Evolutionary conservation across 1,140 invertebrate species (phyloP).

Genomic region (Drosophila ficusphila): DNA sequence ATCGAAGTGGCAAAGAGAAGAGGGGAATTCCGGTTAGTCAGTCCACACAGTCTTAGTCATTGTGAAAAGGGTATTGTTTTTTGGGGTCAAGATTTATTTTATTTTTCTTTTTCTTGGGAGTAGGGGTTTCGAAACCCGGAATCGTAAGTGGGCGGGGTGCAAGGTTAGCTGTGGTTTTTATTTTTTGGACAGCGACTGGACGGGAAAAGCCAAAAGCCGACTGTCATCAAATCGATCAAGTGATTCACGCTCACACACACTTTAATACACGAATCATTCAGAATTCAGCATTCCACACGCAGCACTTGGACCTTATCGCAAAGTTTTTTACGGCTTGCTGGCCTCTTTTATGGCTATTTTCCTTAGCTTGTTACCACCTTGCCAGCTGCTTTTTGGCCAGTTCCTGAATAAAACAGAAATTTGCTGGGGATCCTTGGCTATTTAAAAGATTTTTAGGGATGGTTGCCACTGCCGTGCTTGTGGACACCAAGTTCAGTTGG

Average conservation of each 20-base stretch:
- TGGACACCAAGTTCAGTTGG: background rate
- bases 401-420: no score
- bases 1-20: background rate
- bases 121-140: no score
- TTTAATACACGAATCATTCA: constrained; percentile 36
- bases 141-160: background rate
- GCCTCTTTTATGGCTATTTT: constrained; percentile 27
- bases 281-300: constrained; percentile 21
- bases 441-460: background rate
- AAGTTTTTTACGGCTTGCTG: constrained; percentile 23
- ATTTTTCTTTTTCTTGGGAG: no score
- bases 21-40: constrained; percentile 2
- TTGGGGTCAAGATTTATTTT: no score
- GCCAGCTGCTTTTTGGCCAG: constrained; percentile 5
- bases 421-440: background rate
- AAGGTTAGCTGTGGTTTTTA: background rate
- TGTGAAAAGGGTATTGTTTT: background rate
- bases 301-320: constrained; percentile 32
- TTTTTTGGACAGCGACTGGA: background rate
- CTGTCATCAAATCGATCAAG: constrained; percentile 54
- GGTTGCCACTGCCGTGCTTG: no score
- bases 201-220: constrained; percentile 27
- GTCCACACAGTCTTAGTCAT: constrained; percentile 2
- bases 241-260: constrained; percentile 44
- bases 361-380: constrained; percentile 25